phyloP scores from a whole-genome alignment of 2,888 invertebrate genomes.

The Tribolium freemani region DNA sequence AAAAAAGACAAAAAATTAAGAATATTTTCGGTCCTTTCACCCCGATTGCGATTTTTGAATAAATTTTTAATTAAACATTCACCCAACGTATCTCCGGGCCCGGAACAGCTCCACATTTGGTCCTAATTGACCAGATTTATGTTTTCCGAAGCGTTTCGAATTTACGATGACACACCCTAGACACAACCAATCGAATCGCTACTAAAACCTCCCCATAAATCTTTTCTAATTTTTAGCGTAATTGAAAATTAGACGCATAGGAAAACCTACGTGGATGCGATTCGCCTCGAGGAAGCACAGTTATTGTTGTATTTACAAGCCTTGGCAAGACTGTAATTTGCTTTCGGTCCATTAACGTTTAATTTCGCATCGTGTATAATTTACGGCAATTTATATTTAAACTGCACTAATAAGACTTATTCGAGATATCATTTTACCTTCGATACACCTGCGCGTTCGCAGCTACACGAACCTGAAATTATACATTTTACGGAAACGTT shows the following conservation, averaged over 20 bases:
- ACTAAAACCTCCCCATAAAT: constrained; percentile 19
- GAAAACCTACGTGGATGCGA: constrained; percentile 9
- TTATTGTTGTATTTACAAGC: constrained; percentile 33
- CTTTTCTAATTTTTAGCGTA: constrained; percentile 15
- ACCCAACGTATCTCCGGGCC: neutral
- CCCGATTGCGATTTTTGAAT: neutral
- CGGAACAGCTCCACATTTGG: constrained; percentile 9
- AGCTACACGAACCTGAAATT: constrained; percentile 10
- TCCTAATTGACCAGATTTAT: constrained; percentile 22
- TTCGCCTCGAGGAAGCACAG: constrained; percentile 3
- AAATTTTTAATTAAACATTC: neutral
- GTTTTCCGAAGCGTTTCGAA: constrained; percentile 1
- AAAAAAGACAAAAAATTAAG: too few species aligned
- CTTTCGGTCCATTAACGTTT: constrained; percentile 38
- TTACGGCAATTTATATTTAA: constrained; percentile 38
- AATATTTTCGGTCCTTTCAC: too few species aligned
- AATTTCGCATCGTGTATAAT: constrained; percentile 38
- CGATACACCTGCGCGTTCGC: constrained; percentile 31
- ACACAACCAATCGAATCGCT: constrained; percentile 1
- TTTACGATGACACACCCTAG: constrained; percentile 24
- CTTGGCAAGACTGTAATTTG: constrained; percentile 34
- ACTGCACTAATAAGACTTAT: constrained; percentile 32
- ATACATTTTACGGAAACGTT: constrained; percentile 19
- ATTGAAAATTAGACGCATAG: constrained; percentile 29
- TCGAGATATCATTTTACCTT: constrained; percentile 28